Percentiles rank a stretch among this genome's conserved stretches.
These are phyloP conservation scores for Euschistus heros DNA, from an alignment of 1,140 invertebrate species.

Conservation along the genomic window DNA sequence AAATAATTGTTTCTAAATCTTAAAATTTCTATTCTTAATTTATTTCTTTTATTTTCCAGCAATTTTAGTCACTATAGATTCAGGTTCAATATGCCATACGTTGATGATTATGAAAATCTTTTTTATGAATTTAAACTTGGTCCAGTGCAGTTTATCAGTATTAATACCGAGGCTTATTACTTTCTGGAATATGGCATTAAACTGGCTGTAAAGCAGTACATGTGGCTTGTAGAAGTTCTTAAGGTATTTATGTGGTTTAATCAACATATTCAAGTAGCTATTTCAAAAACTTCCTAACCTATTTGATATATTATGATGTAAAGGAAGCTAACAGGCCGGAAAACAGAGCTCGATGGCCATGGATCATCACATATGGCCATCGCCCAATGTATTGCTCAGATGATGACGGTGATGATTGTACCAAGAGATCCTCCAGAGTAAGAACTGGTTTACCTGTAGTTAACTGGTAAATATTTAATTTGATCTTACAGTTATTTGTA, in stretches of 20 bases:
- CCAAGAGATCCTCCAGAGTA: slow-evolving; percentile 58
- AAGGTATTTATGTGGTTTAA: slow-evolving; percentile 31
- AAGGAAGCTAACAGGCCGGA: slow-evolving; percentile 39
- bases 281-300: too few species aligned
- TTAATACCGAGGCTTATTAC: slow-evolving; percentile 94
- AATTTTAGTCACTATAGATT: slow-evolving; percentile 79
- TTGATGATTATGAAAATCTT: slow-evolving; percentile 58
- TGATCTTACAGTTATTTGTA: too few species aligned
- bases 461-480: slow-evolving; percentile 6
- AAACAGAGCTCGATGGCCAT: slow-evolving; percentile 60
- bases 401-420: slow-evolving; percentile 76
- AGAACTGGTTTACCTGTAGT: slow-evolving; percentile 48
- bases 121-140: slow-evolving; percentile 89
- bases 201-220: slow-evolving; percentile 71
- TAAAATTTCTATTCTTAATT: too few species aligned
- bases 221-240: slow-evolving; percentile 81
- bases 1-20: too few species aligned
- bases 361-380: slow-evolving; percentile 92
- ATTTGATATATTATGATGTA: too few species aligned
- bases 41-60: slow-evolving; percentile 41
- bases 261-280: background rate
- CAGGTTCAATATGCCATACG: slow-evolving; percentile 69
- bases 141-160: slow-evolving; percentile 78
- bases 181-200: slow-evolving; percentile 79
- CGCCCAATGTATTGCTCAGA: slow-evolving; percentile 91